Base-by-base conservation (phyloP, 1,140 invertebrate species). In the Camponotus vicinus region DNA sequence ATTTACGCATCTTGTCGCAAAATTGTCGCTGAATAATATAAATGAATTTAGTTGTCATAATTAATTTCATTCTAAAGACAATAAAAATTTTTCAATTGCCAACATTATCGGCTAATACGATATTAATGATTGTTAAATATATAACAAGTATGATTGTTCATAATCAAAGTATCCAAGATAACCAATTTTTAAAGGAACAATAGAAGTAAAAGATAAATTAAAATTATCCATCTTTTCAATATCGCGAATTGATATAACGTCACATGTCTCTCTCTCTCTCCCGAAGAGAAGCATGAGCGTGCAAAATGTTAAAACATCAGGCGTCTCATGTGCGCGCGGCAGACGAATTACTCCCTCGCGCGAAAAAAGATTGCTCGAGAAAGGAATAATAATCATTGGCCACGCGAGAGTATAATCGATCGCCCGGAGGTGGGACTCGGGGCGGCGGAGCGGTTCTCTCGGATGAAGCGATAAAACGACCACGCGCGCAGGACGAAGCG, bases 401-500 rank as follows among this genome's bases (percentile, higher is more conserved):
- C 69, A 83, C 69, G 69, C 79, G 79, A 83, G 55, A 32, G 69
- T 63, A 83, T 83, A 83, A 83, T 83, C 79, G 79, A 83, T 83
- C 79, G 69, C 55, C 79, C 8, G 21, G 55, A 73, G 79, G 79
- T 82, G 69, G n/a, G 63, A 83, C 79, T 83, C 55, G 67, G n/a
- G 79, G 52, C 78, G 9, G 45, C 45, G 21, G 40, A 71, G 64
- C n/a, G 34, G 66, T 4, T 82, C 67, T 69, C 27, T 21, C 27
- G 79, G 40, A 83, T 83, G 79, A 83, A 83, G 79, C 79, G 69
- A 83, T 83, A 83, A 83, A 83, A 83, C 15, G 66, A 78, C 67
- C 40, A 82, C 15, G 52, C 27, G 37, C 57, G 57, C 73, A 75
- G 32, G 32, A 67, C n/a, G 77, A 11, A 13, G 45, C 59, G n/a